phyloP scores from a whole-genome alignment of 2,888 invertebrate genomes.

The Drosophila limbata region DNA sequence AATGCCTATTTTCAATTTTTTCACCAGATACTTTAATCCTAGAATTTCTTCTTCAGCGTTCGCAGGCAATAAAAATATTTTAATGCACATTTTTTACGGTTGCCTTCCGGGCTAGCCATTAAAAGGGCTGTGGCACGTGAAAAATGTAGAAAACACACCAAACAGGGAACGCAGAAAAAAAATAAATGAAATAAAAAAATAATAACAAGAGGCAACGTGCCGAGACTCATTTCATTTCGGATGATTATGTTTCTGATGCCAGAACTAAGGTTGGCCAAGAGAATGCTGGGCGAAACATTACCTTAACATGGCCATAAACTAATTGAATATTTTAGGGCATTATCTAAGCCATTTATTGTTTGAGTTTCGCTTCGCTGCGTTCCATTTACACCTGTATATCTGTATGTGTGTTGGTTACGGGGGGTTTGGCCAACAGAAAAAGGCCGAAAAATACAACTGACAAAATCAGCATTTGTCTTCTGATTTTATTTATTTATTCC shows the following conservation, averaged over 20 bases:
- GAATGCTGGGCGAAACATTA: slow-evolving; percentile 25
- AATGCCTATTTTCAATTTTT: slow-evolving; percentile 73
- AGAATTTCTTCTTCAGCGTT: slow-evolving; percentile 33
- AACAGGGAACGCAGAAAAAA: slow-evolving; percentile 8
- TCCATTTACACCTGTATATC: slow-evolving; percentile 69
- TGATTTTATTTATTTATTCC: slow-evolving; percentile 79
- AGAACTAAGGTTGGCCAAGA: slow-evolving; percentile 16
- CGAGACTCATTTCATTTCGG: slow-evolving; percentile 59
- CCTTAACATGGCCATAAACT: slow-evolving; percentile 74
- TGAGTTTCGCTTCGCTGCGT: slow-evolving; percentile 74
- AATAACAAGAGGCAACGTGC: slow-evolving; percentile 56
- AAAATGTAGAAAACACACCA: slow-evolving; percentile 37
- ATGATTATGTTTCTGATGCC: slow-evolving; percentile 47
- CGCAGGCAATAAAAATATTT: slow-evolving; percentile 75
- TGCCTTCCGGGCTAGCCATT: slow-evolving; percentile 58
- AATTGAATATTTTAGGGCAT: slow-evolving; percentile 79
- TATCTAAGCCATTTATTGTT: slow-evolving; percentile 80
- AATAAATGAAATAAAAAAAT: slow-evolving; percentile 56
- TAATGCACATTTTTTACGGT: slow-evolving; percentile 69
- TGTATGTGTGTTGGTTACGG: not conserved
- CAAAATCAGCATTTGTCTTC: slow-evolving; percentile 56
- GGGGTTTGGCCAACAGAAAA: slow-evolving; percentile 12
- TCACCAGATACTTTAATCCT: slow-evolving; percentile 49
- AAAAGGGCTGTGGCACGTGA: slow-evolving; percentile 68
- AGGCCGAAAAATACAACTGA: slow-evolving; percentile 25